A percentile compares a stretch with the other conserved stretches of the same genome.
These are phyloP conservation scores for Melipona bicolor DNA, from an alignment of 2,888 invertebrate species.

Conservation along the genomic window DNA sequence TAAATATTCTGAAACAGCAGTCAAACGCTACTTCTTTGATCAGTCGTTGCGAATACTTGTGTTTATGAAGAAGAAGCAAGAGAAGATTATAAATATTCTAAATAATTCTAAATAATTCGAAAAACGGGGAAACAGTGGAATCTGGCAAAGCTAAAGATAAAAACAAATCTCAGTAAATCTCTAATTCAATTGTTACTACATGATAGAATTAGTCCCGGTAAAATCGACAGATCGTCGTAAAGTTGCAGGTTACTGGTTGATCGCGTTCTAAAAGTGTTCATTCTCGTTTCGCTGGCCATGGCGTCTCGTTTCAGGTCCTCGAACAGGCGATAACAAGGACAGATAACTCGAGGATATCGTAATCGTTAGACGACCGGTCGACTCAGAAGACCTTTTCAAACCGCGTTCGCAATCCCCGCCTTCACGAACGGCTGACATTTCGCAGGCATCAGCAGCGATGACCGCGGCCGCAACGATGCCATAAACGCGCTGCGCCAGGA, in stretches of 20 bases:
- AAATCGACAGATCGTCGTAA: no score
- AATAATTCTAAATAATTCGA: no score
- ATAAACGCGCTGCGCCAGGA: conserved; percentile 7
- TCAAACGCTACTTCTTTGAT: neutral
- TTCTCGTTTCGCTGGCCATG: neutral
- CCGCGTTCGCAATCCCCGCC: conserved; percentile 18
- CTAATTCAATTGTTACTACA: no score
- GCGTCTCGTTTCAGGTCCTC: neutral
- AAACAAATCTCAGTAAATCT: no score
- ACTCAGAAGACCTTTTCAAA: conserved; percentile 37
- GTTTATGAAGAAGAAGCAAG: no score
- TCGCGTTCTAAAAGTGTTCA: neutral
- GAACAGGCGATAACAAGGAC: conserved; percentile 13
- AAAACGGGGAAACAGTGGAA: no score
- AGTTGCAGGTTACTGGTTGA: neutral
- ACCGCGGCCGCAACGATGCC: conserved; percentile 1
- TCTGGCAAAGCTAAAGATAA: no score
- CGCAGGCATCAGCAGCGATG: conserved; percentile 10
- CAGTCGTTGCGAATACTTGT: neutral
- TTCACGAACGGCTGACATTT: conserved; percentile 41
- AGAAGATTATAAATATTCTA: no score
- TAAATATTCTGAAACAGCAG: no score
- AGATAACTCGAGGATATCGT: conserved; percentile 24
- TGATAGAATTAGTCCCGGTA: no score
- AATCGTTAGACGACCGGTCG: conserved; percentile 1